Conservation (phyloP, 2,888 invertebrate genomes). For the Drosophila greeni region DNA sequence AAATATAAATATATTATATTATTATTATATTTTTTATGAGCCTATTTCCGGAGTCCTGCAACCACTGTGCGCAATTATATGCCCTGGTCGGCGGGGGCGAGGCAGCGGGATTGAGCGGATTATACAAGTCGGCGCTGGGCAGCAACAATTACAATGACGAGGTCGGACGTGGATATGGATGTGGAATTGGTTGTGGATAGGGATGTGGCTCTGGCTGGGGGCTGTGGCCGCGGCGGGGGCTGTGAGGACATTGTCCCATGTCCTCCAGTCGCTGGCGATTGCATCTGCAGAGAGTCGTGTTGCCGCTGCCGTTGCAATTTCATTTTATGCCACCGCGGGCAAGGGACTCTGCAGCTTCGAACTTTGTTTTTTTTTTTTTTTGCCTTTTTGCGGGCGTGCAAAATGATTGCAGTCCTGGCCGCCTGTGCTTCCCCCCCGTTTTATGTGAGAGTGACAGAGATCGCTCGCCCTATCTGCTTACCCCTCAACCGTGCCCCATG, state of each 20-base stretch:
- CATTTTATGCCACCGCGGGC: conserved; percentile 59
- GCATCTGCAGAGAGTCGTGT: conserved; percentile 36
- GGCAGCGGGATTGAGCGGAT: conserved; percentile 56
- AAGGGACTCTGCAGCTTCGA: conserved; percentile 22
- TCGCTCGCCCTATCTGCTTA: conserved; percentile 37
- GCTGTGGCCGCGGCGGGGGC: conserved; percentile 13
- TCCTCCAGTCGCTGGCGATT: conserved; percentile 24
- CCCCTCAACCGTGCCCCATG: conserved; percentile 13
- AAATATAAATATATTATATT: too few species aligned
- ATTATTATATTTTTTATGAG: conserved; percentile 8
- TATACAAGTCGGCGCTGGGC: conserved; percentile 65
- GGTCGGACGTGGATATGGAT: conserved; percentile 23
- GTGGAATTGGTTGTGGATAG: neutral
- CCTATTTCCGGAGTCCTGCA: neutral
- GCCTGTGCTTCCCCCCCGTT: neutral
- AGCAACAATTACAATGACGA: conserved; percentile 42
- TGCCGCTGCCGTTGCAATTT: conserved; percentile 57
- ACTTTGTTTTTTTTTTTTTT: neutral
- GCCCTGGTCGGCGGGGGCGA: conserved; percentile 49
- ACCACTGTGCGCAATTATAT: conserved; percentile 64
- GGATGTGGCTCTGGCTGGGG: neutral
- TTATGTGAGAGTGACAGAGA: conserved; percentile 24
- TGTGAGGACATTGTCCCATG: conserved; percentile 26
- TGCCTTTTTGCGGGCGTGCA: conserved; percentile 47
- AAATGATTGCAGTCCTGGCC: conserved; percentile 64